Base-by-base conservation (phyloP, 2,113 vertebrate species). In the Mustela lutreola region DNA sequence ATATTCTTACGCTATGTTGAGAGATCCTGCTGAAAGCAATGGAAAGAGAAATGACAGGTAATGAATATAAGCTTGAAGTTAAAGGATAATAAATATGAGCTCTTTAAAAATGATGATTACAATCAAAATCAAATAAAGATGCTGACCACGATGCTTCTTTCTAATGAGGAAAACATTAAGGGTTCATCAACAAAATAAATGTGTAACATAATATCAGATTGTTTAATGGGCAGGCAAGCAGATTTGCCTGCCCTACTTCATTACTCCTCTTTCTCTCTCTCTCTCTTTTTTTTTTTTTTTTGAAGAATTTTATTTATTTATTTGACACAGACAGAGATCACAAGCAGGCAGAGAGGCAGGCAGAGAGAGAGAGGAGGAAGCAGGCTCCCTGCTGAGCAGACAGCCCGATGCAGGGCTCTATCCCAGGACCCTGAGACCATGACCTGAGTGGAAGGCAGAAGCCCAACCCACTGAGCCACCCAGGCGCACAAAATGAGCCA, bases 51-150 rank as follows among this genome's bases (percentile, higher is more conserved):
- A 62, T 28, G 15, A 70, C 14, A 50, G 82, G 79, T 22, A 71
- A 73, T 22, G 81, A 94, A 18, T n/a, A 10, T 3, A 42, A 48
- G 33, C n/a, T 58, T 85, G 67, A 60, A 73, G 45, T 45, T 83
- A 82, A 92, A 42, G 58, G 15, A 60, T 65, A 93, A 39, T 42
- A 82, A 53, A 79, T 89, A 60, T 15, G 4, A 70, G 42, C n/a
- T 42, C 16, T 88, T 87, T 75, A 86, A 91, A 62, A 78, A 62
- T 73, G 87, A 21, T 53, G 42, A 76, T 82, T 87, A 71, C 19
- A 73, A 42, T 76, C 60, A 91, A 95, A 91, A 65, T 58, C 53
- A 87, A 91, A 91, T 50, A 85, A 73, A 81, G 56, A 88, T 4
- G 7, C 58, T 70, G 67, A 70, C 39, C 75, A 87, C 1, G 4